Evolutionary conservation across 2,888 invertebrate genomes (phyloP), one percentile per base, ranked within the genome.

Genomic region (Sminthurinus aureus): DNA sequence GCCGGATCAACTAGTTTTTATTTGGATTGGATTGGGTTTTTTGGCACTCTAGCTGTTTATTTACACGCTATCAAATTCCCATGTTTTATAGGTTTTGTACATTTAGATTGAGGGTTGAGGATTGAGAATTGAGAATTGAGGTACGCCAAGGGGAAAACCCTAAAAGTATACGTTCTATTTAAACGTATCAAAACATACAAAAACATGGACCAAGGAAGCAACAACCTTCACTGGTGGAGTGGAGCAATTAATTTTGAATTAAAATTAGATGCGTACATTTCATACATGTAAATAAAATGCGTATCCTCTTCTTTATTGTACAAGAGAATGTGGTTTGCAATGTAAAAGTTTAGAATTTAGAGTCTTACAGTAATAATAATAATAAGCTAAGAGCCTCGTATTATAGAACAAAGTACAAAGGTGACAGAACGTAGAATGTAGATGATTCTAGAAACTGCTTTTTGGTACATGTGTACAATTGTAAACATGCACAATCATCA

Each of bases 241-340:
- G 26, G 50, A 79, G 79, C 22, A 67, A 79, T 79, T 38, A 69
- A 22, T 79, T 69, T 69, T 69, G 79, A 50, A 79, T 69, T 79
- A 79, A 79, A 79, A 69, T 79, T 69, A 69, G 79, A 79, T 79
- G 79, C 71, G 71, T 79, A 20, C 0, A 50, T 69, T n/a, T 18
- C 3, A 9, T 58, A 58, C 4, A 58, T 58, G 58, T 58, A 15
- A 58, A 64, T 15, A 26, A 26, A 66, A 64, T 66, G 78, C 78
- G 78, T 78, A 26, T 4, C 64, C 24, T 26, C n/a, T 66, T 66
- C 9, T 22, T 24, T 66, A 58, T 58, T 58, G 0, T 18, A 58
- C 15, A 58, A 18, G 58, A 58, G 58, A 15, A 13, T 58, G 58
- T 58, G 18, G 13, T n/a, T n/a, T n/a, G n/a, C n/a, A n/a, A n/a